A percentile compares a stretch with the other conserved stretches of the same genome.
Evolutionary conservation across 30 jellyfish, hydroid and myxozoan species (phyloP).

Genomic region (Calvadosia cruxmelitensis): DNA sequence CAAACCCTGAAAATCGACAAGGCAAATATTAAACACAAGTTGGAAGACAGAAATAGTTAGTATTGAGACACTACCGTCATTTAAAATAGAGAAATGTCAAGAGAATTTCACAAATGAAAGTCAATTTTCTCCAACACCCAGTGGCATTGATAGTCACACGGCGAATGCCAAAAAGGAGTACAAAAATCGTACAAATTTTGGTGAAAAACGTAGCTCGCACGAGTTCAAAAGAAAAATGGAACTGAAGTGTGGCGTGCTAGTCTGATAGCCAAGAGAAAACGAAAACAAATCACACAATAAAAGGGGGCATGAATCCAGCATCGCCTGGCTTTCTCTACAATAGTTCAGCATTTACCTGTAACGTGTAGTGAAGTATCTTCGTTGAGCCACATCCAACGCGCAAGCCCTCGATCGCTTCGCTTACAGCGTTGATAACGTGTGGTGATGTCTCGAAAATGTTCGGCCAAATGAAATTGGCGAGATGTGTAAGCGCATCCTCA

Average conservation of each 20-base stretch:
- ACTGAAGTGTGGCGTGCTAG: not conserved
- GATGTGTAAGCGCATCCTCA: slow-evolving; percentile 92
- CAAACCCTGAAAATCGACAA: slow-evolving; percentile 49
- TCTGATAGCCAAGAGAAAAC: not conserved
- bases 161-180: not conserved
- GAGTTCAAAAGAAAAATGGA: not conserved
- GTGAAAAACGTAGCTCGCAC: not conserved
- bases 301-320: not conserved
- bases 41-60: too few relatives aligned
- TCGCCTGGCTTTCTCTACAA: not conserved
- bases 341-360: slow-evolving; percentile 47
- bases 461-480: slow-evolving; percentile 91
- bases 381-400: slow-evolving; percentile 93
- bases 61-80: too few relatives aligned
- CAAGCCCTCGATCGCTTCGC: slow-evolving; percentile 95
- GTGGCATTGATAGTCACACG: not conserved
- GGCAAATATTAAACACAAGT: slow-evolving; percentile 1
- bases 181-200: not conserved
- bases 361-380: slow-evolving; percentile 61
- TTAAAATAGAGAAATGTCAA: too few relatives aligned
- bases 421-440: slow-evolving; percentile 96
- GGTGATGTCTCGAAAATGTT: slow-evolving; percentile 97
- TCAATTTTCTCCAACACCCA: not conserved
- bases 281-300: slow-evolving; percentile 1
- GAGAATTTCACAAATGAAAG: too few relatives aligned